Conservation (phyloP, 2,113 vertebrate genomes). For the Dryoscopus gambensis region DNA sequence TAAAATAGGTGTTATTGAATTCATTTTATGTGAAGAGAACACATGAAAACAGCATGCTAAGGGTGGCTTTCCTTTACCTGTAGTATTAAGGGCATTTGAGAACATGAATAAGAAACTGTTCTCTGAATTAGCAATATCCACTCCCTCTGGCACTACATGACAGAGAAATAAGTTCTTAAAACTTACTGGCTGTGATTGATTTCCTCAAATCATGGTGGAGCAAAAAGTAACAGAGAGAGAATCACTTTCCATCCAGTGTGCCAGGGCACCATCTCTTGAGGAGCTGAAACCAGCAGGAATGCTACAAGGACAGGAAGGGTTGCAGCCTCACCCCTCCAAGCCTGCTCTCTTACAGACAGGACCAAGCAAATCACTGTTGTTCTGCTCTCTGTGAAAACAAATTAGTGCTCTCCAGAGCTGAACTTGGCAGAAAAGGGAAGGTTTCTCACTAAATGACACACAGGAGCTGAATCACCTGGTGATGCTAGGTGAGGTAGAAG, state of each 20-base stretch:
- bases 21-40: not conserved
- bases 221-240: conserved; percentile 28
- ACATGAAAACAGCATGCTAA: not conserved
- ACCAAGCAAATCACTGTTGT: not conserved
- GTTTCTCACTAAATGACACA: not conserved
- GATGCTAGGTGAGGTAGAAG: not conserved
- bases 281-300: conserved; percentile 32
- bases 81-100: not conserved
- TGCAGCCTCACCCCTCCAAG: not conserved
- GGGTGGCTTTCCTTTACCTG: not conserved
- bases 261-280: not conserved
- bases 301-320: not conserved
- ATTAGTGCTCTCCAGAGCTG: not conserved
- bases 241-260: not conserved
- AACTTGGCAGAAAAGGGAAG: not conserved
- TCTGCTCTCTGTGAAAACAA: not conserved
- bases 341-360: not conserved
- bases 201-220: conserved; percentile 33
- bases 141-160: not conserved
- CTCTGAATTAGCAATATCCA: conserved; percentile 18
- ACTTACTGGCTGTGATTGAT: conserved; percentile 1
- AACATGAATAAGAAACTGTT: not conserved
- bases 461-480: not conserved
- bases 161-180: not conserved
- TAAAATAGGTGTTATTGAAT: not conserved